These are phyloP conservation scores for Tetranychus piercei DNA, from an alignment of 2,888 invertebrate species.

Conservation along the genomic window DNA sequence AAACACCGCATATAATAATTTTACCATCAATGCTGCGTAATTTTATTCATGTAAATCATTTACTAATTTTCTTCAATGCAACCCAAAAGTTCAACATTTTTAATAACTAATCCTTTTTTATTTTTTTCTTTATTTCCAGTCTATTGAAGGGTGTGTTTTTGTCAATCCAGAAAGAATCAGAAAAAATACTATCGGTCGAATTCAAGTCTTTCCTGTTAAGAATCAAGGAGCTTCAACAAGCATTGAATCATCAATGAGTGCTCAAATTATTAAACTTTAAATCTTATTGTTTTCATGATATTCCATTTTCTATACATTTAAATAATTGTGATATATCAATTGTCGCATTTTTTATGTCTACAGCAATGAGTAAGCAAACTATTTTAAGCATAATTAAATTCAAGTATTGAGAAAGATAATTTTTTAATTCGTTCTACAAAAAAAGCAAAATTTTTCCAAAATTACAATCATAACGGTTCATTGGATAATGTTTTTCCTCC, in stretches of 20 bases:
- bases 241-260: neutral
- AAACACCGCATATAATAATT: constrained; percentile 60
- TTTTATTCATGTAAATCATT: constrained; percentile 49
- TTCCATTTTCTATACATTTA: too few relatives aligned
- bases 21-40: constrained; percentile 65
- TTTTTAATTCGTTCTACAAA: too few relatives aligned
- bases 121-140: constrained; percentile 39
- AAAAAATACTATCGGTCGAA: constrained; percentile 56
- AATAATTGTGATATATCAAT: too few relatives aligned
- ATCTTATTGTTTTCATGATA: too few relatives aligned
- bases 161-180: constrained; percentile 67
- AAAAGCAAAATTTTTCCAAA: too few relatives aligned
- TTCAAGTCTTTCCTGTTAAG: constrained; percentile 37
- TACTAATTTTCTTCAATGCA: neutral
- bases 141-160: constrained; percentile 54
- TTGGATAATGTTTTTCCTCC: too few relatives aligned
- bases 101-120: neutral
- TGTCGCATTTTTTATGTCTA: too few relatives aligned
- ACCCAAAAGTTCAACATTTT: neutral
- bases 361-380: too few relatives aligned
- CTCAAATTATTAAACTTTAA: neutral
- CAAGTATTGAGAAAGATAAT: too few relatives aligned
- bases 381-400: too few relatives aligned
- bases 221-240: constrained; percentile 27
- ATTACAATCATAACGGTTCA: too few relatives aligned